phyloP scores from a whole-genome alignment of 2,888 invertebrate species.

The Netelia fuscicornis region DNA sequence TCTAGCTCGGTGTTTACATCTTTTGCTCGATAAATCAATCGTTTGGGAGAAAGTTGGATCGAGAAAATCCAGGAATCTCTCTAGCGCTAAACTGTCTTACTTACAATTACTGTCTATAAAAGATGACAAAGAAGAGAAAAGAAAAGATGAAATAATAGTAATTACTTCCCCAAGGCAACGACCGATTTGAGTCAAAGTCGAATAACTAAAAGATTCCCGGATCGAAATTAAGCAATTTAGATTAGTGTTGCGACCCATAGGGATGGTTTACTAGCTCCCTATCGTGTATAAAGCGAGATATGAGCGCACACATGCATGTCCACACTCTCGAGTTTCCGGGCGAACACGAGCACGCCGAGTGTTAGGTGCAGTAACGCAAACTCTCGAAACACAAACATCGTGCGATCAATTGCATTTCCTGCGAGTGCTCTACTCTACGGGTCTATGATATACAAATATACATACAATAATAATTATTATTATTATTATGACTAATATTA shows the following conservation, averaged over 20 bases:
- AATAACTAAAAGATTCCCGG: slow-evolving; percentile 5
- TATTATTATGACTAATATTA: too few relatives aligned
- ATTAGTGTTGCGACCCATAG: slow-evolving; percentile 25
- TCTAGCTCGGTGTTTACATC: too few relatives aligned
- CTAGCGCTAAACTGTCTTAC: too few relatives aligned
- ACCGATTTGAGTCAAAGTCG: neutral
- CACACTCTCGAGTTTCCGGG: neutral
- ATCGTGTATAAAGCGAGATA: neutral
- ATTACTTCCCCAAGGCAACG: neutral
- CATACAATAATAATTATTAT: too few relatives aligned
- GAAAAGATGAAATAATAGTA: neutral
- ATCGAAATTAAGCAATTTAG: slow-evolving; percentile 31
- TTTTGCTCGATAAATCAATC: too few relatives aligned
- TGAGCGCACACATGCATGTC: neutral
- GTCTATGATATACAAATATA: slow-evolving; percentile 13
- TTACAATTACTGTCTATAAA: too few relatives aligned
- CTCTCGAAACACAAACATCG: slow-evolving; percentile 59
- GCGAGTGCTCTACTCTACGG: neutral
- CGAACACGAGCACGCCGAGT: neutral
- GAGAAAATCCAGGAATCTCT: too few relatives aligned
- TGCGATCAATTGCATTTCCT: slow-evolving; percentile 60
- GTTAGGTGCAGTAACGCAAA: slow-evolving; percentile 32
- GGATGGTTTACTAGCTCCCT: neutral
- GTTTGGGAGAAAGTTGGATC: too few relatives aligned
- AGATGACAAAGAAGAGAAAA: neutral